Conservation (phyloP, 2,888 invertebrate species). For the Iphiclides podalirius region DNA sequence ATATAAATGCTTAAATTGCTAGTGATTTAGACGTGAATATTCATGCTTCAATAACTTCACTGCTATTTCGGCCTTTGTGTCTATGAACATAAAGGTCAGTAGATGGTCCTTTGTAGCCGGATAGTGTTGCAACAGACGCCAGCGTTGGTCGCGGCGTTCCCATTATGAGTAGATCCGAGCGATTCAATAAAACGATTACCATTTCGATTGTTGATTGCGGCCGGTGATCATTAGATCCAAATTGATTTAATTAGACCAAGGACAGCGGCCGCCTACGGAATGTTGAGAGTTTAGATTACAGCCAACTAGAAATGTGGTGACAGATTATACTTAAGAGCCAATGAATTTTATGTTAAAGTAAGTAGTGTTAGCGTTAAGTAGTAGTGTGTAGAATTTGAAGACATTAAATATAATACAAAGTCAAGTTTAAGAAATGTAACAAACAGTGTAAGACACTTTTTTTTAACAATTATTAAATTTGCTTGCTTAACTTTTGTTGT, state of each 20-base stretch:
- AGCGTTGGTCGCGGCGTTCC: neutral
- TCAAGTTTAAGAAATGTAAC: too few species aligned
- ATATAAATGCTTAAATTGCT: neutral
- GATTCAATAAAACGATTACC: constrained; percentile 18
- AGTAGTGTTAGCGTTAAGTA: too few species aligned
- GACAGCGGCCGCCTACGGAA: constrained; percentile 12
- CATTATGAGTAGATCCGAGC: constrained; percentile 6
- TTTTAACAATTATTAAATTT: too few species aligned
- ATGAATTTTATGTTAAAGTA: too few species aligned
- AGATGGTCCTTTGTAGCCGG: neutral
- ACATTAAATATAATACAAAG: too few species aligned
- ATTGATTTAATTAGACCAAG: constrained; percentile 22
- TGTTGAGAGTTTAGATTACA: constrained; percentile 3
- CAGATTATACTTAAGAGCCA: neutral
- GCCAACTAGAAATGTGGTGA: neutral
- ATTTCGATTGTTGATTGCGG: constrained; percentile 6
- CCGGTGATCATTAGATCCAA: constrained; percentile 11
- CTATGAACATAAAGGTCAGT: too few species aligned
- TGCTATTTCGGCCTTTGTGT: too few species aligned
- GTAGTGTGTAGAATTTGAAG: too few species aligned
- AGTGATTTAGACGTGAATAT: constrained; percentile 1
- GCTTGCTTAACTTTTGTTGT: too few species aligned
- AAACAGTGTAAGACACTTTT: too few species aligned
- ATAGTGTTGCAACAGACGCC: neutral
- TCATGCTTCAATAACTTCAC: neutral